Evolutionary conservation across 2,888 invertebrate genomes (phyloP).

Genomic region (Cryptophagus acutangulus): DNA sequence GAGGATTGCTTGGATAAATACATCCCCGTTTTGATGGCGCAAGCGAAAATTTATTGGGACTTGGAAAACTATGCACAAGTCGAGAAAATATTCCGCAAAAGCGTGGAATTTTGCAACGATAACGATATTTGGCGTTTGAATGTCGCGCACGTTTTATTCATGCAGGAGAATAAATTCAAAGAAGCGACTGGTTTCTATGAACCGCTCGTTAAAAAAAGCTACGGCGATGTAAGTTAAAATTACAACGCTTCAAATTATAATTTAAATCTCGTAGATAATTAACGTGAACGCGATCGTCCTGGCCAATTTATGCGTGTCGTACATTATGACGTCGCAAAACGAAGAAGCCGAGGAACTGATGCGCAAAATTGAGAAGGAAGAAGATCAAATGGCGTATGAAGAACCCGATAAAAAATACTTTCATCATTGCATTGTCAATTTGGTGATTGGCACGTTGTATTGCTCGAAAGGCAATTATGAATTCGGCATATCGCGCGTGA

Average conservation of each 20-base stretch:
- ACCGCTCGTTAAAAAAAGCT: conserved; percentile 92
- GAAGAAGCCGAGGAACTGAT: conserved; percentile 98
- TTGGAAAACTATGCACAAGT: conserved; percentile 93
- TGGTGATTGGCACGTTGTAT: conserved; percentile 98
- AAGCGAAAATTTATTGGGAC: conserved; percentile 98
- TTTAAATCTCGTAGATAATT: conserved; percentile 62
- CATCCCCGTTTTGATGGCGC: conserved; percentile 97
- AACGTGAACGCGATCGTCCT: conserved; percentile 95
- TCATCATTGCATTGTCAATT: conserved; percentile 96
- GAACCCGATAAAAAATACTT: conserved; percentile 91
- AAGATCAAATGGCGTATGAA: conserved; percentile 86
- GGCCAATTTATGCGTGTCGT: conserved; percentile 97
- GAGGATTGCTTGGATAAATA: conserved; percentile 57
- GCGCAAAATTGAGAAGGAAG: conserved; percentile 97
- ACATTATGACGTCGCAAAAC: conserved; percentile 98
- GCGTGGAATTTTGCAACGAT: conserved; percentile 96
- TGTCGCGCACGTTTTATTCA: conserved; percentile 97
- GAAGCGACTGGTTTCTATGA: conserved; percentile 98
- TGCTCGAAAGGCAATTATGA: conserved; percentile 99
- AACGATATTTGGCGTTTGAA: conserved; percentile 96
- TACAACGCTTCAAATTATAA: not conserved
- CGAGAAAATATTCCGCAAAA: conserved; percentile 93
- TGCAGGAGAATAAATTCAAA: conserved; percentile 98
- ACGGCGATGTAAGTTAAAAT: conserved; percentile 62
- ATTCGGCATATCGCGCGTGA: conserved; percentile 95